phyloP scores from a whole-genome alignment of 30 jellyfish, hydroid and myxozoan genomes.

The Aurelia aurita region DNA sequence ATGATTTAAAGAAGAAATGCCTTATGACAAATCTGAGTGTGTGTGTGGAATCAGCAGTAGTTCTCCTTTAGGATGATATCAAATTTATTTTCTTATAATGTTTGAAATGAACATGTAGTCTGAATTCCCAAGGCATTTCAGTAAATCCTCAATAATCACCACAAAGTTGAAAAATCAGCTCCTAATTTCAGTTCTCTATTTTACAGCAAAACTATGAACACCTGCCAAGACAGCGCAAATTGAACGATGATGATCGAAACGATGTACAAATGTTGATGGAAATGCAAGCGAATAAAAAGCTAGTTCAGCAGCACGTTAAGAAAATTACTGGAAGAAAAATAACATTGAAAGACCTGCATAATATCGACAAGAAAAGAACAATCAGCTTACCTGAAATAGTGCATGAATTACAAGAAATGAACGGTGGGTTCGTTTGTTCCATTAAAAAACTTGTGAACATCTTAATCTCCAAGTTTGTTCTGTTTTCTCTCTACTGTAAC shows the following conservation, averaged over 20 bases:
- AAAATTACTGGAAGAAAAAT: slow-evolving; percentile 34
- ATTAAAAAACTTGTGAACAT: no score
- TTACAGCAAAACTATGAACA: slow-evolving; percentile 35
- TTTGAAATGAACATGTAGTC: no score
- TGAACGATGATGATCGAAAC: neutral
- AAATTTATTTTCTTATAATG: no score
- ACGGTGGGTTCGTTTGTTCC: neutral
- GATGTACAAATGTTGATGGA: neutral
- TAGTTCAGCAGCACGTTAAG: slow-evolving; percentile 5
- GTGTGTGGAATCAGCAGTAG: no score
- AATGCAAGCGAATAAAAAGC: slow-evolving; percentile 34
- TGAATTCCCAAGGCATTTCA: no score
- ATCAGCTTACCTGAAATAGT: slow-evolving; percentile 11
- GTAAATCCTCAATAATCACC: no score
- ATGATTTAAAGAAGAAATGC: no score
- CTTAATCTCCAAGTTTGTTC: no score
- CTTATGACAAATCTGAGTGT: no score
- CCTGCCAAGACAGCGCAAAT: slow-evolving; percentile 47
- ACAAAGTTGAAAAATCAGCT: neutral
- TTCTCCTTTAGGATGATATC: no score
- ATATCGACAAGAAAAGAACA: slow-evolving; percentile 8
- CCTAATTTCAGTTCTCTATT: neutral
- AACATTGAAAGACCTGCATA: slow-evolving; percentile 15
- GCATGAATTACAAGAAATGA: slow-evolving; percentile 17
- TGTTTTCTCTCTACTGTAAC: no score